Conservation (phyloP, 2,113 vertebrate genomes). For the Crypturellus undulatus region DNA sequence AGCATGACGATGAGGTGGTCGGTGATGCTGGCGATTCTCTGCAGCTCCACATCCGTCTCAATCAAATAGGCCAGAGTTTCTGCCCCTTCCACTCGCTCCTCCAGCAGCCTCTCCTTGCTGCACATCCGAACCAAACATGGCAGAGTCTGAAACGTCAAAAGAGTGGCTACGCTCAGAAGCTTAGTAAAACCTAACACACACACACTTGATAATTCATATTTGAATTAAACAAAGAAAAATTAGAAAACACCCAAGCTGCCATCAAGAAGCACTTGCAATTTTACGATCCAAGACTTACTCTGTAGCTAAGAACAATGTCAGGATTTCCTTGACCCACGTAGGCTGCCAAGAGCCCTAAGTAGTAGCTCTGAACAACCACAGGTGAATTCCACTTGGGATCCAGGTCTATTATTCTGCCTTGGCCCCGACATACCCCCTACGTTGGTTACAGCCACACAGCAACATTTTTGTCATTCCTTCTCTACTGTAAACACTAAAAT, state of each 20-base stretch:
- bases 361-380: neutral
- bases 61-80: conserved; percentile 97
- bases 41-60: conserved; percentile 96
- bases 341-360: neutral
- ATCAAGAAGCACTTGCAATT: neutral
- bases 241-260: neutral
- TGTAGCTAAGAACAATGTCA: neutral
- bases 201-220: neutral
- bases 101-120: conserved; percentile 94
- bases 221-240: neutral
- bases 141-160: conserved; percentile 84
- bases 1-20: conserved; percentile 97
- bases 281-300: neutral
- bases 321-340: neutral
- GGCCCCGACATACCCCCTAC: neutral
- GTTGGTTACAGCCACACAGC: neutral
- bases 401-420: neutral
- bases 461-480: neutral
- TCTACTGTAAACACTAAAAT: neutral
- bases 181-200: neutral
- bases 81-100: conserved; percentile 96
- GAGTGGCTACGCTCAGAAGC: neutral
- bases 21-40: conserved; percentile 95
- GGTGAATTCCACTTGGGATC: neutral
- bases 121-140: conserved; percentile 98